Conservation (phyloP, 2,797 vertebrate genomes). For the Remorina albescens region DNA sequence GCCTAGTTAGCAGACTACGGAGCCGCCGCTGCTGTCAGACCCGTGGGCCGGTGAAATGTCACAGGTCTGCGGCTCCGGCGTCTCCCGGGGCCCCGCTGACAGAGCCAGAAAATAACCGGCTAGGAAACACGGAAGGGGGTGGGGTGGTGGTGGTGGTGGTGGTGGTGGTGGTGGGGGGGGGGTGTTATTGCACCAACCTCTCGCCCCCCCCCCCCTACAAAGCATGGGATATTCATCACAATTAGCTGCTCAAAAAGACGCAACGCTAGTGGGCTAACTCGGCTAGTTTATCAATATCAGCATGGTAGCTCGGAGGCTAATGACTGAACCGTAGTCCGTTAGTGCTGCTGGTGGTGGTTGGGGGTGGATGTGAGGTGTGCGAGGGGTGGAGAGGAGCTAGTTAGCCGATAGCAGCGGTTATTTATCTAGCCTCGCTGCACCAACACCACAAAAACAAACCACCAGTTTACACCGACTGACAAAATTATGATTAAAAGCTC, state of each 20-base stretch:
- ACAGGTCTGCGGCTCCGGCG: conserved; percentile 62
- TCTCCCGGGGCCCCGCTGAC: conserved; percentile 60
- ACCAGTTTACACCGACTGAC: conserved; percentile 13
- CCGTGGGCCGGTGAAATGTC: conserved; percentile 74
- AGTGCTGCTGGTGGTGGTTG: too few species aligned
- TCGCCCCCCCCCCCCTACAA: too few species aligned
- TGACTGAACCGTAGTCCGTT: conserved; percentile 33
- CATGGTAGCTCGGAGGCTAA: conserved; percentile 59
- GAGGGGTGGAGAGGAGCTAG: conserved; percentile 56
- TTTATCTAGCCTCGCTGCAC: conserved; percentile 46
- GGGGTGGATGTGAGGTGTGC: too few species aligned
- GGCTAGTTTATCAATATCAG: conserved; percentile 66
- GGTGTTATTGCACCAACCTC: conserved; percentile 42
- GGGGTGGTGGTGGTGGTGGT: too few species aligned
- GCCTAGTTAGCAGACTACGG: conserved; percentile 80
- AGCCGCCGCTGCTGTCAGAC: conserved; percentile 76
- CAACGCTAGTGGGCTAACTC: conserved; percentile 56
- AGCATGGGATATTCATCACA: conserved; percentile 33
- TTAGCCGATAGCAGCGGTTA: conserved; percentile 56
- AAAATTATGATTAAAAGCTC: too few species aligned
- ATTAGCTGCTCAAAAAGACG: conserved; percentile 49
- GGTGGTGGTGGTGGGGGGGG: too few species aligned
- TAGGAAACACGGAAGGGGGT: conserved; percentile 43
- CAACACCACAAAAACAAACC: conserved; percentile 33
- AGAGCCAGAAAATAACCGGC: conserved; percentile 49